A percentile compares a stretch with the other conserved stretches of the same genome.
Conservation (phyloP, 2,113 vertebrate genomes). For the Steatornis caripensis region DNA sequence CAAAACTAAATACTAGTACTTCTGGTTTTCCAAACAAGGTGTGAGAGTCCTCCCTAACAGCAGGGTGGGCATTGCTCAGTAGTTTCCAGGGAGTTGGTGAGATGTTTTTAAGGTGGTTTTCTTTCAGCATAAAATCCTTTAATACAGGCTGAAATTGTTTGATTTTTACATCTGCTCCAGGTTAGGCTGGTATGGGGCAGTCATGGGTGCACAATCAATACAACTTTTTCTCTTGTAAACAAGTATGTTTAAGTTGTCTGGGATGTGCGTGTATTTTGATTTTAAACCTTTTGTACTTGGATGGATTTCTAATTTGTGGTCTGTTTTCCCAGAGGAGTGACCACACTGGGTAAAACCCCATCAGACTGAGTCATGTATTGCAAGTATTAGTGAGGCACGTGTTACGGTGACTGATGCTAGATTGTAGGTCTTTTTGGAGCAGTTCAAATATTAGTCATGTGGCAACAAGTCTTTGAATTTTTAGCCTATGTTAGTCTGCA, state of each 20-base stretch:
- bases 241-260: not conserved
- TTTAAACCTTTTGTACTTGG: not conserved
- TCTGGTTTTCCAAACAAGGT: not conserved
- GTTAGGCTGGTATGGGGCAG: not conserved
- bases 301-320: not conserved
- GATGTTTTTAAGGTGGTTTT: not conserved
- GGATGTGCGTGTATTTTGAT: not conserved
- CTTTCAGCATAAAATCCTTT: not conserved
- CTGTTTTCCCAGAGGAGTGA: not conserved
- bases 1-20: not conserved
- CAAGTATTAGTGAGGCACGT: not conserved
- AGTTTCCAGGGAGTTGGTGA: not conserved
- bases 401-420: not conserved
- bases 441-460: not conserved
- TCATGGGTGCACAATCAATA: not conserved
- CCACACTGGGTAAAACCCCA: not conserved
- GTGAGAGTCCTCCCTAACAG: not conserved
- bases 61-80: not conserved
- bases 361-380: not conserved
- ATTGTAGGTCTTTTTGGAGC: not conserved
- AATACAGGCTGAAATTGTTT: not conserved
- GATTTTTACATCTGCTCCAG: not conserved
- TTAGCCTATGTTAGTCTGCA: not conserved
- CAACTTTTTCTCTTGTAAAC: not conserved
- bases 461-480: not conserved